phyloP scores from a whole-genome alignment of 2,888 invertebrate species.

The Rhyacophila evoluta region DNA sequence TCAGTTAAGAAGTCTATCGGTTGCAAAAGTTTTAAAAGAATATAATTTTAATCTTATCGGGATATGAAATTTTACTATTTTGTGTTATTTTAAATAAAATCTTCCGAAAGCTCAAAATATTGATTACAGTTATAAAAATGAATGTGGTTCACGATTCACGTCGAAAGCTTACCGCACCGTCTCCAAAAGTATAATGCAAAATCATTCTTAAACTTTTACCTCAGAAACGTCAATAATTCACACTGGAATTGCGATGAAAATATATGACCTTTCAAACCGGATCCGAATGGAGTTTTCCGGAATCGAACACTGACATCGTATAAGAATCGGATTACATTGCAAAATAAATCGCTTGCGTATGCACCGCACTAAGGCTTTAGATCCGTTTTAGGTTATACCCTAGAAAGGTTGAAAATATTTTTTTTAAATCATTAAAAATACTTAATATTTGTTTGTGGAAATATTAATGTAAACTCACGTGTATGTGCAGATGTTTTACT shows the following conservation, averaged over 20 bases:
- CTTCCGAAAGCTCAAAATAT: too few species aligned
- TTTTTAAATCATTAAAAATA: too few species aligned
- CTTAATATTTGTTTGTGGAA: too few species aligned
- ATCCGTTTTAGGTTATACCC: neutral
- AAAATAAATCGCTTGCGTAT: constrained; percentile 30
- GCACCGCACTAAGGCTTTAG: neutral
- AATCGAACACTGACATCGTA: neutral
- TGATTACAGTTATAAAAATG: too few species aligned
- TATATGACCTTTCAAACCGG: constrained; percentile 8
- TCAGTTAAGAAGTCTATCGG: too few species aligned
- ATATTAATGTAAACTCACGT: too few species aligned
- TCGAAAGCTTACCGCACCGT: neutral
- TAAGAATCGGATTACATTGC: constrained; percentile 4
- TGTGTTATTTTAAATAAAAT: too few species aligned
- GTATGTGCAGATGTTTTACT: too few species aligned
- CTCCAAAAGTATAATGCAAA: neutral
- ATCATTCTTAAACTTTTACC: neutral
- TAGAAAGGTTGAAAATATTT: neutral
- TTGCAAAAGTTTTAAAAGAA: too few species aligned
- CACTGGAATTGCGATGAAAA: constrained; percentile 16
- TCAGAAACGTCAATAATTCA: constrained; percentile 14
- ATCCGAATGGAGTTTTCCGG: constrained; percentile 20
- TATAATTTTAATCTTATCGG: too few species aligned
- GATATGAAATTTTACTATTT: too few species aligned
- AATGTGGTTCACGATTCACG: neutral